Percentiles rank a stretch among this genome's conserved stretches.
Conservation (phyloP, 2,888 invertebrate genomes). For the Byasa hedistus region DNA sequence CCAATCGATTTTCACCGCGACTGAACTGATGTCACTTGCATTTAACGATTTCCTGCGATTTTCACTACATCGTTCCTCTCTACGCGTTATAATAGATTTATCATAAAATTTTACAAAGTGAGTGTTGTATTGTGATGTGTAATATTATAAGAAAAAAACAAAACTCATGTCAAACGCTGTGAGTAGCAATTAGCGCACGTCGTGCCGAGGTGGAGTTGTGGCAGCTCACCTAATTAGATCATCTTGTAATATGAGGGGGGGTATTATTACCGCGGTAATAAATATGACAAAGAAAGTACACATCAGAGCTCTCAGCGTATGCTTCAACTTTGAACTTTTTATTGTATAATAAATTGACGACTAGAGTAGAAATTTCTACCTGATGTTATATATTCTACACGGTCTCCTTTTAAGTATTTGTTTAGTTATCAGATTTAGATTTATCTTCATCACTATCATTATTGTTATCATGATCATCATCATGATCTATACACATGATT, state of each 20-base stretch:
- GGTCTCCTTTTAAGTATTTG: background rate
- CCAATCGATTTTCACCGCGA: no score
- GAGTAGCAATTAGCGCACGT: constrained; percentile 1
- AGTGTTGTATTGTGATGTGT: background rate
- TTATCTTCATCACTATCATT: background rate
- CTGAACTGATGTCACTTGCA: no score
- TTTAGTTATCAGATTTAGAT: background rate
- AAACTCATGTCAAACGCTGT: background rate
- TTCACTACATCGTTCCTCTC: background rate
- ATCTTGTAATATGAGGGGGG: background rate
- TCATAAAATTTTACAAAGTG: background rate
- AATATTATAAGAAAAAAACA: background rate
- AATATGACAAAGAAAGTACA: constrained; percentile 1
- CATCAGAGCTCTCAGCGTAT: background rate
- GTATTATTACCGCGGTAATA: background rate
- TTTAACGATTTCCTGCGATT: no score
- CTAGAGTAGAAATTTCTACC: background rate
- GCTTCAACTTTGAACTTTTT: background rate
- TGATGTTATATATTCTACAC: background rate
- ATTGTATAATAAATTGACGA: background rate
- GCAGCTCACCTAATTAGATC: background rate
- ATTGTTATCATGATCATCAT: background rate
- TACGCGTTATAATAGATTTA: background rate
- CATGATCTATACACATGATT: no score
- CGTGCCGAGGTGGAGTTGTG: background rate